Percentiles rank a stretch among this genome's conserved stretches.
Evolutionary conservation across 2,888 invertebrate species (phyloP).

Genomic region (Nebria brevicollis): DNA sequence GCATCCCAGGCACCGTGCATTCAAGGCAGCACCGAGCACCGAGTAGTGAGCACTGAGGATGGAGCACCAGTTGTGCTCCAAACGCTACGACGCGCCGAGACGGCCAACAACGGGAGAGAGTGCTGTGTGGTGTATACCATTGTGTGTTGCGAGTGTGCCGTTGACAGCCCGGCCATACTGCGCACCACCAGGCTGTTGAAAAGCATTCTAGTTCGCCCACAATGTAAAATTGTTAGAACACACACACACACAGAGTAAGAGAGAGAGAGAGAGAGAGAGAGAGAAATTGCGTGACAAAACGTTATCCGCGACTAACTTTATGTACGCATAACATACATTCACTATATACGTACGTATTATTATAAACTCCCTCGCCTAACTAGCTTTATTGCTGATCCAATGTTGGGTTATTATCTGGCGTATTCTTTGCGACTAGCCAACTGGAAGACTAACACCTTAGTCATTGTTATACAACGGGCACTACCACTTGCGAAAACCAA

Average conservation of each 20-base stretch:
- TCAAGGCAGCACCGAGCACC: background rate
- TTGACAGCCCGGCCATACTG: background rate
- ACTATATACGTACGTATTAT: constrained; percentile 46
- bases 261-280: no score
- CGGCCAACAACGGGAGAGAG: background rate
- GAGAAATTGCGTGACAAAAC: background rate
- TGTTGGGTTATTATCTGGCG: constrained; percentile 59
- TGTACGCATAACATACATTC: constrained; percentile 20
- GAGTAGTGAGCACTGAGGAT: background rate
- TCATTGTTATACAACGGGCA: constrained; percentile 29
- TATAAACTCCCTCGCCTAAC: constrained; percentile 54
- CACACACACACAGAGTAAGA: no score
- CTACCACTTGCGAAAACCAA: constrained; percentile 17
- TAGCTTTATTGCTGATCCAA: constrained; percentile 60
- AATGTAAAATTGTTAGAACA: no score
- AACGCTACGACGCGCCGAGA: no score
- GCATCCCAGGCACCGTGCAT: background rate
- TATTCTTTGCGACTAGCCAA: constrained; percentile 63
- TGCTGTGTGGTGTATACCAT: background rate
- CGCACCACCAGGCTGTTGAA: background rate
- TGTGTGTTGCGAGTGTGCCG: background rate
- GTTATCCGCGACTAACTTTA: background rate
- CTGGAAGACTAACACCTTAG: constrained; percentile 63
- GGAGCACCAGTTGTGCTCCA: no score
- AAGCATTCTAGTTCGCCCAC: background rate